Base-by-base conservation (phyloP, 1,140 invertebrate species). In the Euura lappo region DNA sequence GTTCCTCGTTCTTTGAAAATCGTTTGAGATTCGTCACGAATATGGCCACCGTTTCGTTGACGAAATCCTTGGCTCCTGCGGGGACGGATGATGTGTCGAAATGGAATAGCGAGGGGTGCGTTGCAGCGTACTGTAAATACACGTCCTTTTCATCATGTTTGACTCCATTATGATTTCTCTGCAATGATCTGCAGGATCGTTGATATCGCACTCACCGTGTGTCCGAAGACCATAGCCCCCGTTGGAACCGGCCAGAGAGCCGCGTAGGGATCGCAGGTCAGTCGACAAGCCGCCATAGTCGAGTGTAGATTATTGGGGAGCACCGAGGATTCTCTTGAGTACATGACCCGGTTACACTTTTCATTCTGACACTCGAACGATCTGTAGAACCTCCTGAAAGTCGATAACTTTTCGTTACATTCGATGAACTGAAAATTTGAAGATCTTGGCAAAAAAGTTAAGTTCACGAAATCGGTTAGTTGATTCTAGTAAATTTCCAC, bases 201-300 rank as follows among this genome's bases (percentile, higher is more conserved):
- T 28, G 28, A 28, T 28, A 28, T 28, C 28, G 28, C 28, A 28
- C 75, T 76, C 45, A 81, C 80, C 51, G 75, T 83, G 13, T 83
- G 83, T 11, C 88, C 85, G 0, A 91, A 76, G 8, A 44, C 79
- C 7, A 83, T 88, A 0, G 81, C 81, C 3, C 83, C 89, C 0
- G 91, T 93, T 4, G 93, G 93, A 76, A 89, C 83, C 0, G 93
- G 94, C 94, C 93, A 95, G 11, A 95, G 86, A 2, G 90, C 88
- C 0, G 92, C 92, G 78, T 90, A 91, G 64, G 87, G 83, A 6
- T 92, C 92, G 82, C 94, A 94, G 0, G 91, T 89, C 1, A 94
- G 85, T 43, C 92, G 87, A 77, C 93, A 95, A 46, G 86, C 81
- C 7, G 82, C 81, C 6, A 88, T 60, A 43, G 83, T 85, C 10